phyloP scores from a whole-genome alignment of 2,113 vertebrate species.

The Leucopsar rothschildi region DNA sequence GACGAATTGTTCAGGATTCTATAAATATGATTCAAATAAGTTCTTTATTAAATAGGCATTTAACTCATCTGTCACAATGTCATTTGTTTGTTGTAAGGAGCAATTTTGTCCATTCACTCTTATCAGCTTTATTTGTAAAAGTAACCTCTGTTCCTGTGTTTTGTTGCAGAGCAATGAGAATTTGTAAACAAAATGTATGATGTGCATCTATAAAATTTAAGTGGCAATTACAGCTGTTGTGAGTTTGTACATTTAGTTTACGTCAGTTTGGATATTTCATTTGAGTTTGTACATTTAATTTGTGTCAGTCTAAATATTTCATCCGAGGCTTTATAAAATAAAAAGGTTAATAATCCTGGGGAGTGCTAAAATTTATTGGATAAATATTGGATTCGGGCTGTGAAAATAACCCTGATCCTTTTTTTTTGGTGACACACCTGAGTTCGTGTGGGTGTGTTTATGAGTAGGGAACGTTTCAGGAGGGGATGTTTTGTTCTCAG shows the following conservation, averaged over 20 bases:
- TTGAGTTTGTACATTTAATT: not conserved
- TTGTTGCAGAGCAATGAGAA: not conserved
- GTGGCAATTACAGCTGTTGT: not conserved
- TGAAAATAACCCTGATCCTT: not conserved
- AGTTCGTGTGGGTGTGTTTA: rapidly evolving
- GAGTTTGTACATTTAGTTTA: not conserved
- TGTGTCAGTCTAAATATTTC: not conserved
- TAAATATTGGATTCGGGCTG: not conserved
- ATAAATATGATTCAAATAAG: not conserved
- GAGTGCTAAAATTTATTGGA: not conserved
- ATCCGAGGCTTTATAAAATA: not conserved
- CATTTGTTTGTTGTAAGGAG: not conserved
- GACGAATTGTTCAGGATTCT: not conserved
- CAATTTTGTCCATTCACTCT: not conserved
- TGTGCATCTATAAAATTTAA: not conserved
- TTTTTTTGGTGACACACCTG: not conserved
- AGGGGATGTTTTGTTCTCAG: too few species aligned
- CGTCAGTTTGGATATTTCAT: not conserved
- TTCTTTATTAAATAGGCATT: not conserved
- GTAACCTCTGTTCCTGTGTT: not conserved
- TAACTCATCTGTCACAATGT: not conserved
- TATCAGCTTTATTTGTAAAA: not conserved
- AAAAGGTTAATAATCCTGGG: not conserved
- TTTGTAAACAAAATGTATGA: not conserved
- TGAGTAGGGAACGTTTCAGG: rapidly evolving